phyloP scores from a whole-genome alignment of 1,140 invertebrate species.

The Chelonus insularis region DNA sequence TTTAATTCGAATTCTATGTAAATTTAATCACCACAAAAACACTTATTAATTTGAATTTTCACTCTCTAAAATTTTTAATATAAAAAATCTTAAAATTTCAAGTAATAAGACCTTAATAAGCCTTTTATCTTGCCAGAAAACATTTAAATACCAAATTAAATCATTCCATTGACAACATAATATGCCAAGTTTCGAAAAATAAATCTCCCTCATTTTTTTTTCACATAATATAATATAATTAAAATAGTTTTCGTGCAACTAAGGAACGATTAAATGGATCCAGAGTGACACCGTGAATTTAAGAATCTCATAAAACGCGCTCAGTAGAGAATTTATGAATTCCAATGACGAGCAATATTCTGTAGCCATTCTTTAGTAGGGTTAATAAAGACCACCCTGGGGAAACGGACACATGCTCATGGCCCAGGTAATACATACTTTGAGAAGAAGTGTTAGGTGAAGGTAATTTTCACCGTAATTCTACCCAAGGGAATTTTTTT shows the following conservation, averaged over 20 bases:
- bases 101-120: no score
- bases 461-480: constrained; percentile 5
- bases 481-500: constrained; percentile 3
- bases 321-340: not conserved
- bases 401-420: not conserved
- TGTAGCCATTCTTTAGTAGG: constrained; percentile 2
- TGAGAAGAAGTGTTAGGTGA: not conserved
- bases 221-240: not conserved
- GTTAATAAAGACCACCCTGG: constrained; percentile 7
- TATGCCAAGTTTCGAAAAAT: no score
- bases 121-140: no score
- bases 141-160: no score
- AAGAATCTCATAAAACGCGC: constrained; percentile 6
- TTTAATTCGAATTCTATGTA: no score
- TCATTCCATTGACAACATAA: no score
- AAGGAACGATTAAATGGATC: not conserved
- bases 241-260: not conserved
- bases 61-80: no score
- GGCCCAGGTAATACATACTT: not conserved
- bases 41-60: no score
- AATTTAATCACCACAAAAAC: no score
- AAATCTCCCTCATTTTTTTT: not conserved
- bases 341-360: constrained; percentile 9
- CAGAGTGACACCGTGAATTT: not conserved
- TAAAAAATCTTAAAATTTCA: no score